Evolutionary conservation across 2,888 invertebrate species (phyloP), one percentile per base, ranked within the genome.

Genomic region (Steinernema hermaphroditum): DNA sequence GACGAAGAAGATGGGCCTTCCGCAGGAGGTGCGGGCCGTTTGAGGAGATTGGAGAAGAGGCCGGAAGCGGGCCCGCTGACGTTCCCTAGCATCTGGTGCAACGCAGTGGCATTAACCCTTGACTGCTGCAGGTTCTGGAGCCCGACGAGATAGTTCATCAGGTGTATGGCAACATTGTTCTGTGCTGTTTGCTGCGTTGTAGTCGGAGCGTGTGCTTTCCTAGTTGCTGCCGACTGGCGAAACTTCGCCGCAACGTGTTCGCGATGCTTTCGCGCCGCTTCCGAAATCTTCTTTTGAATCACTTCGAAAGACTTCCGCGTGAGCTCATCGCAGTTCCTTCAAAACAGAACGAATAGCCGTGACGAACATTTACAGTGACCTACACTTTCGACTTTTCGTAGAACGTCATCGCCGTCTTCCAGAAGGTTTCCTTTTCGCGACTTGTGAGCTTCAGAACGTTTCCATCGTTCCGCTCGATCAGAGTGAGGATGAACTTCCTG

Each of bases 371-470:
- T n/a, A n/a, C n/a, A n/a, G 62, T 4, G 32, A 62, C 8, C 32
- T 62, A 62, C 62, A 27, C 19, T 32, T 62, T 62, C 1, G 62
- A 9, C 27, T 62, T 62, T 14, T 62, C 62, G 32, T 16, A 14
- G 32, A 32, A 62, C 1, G 16, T 16, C 24, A 29, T 62, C 27
- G 62, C 62, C 14, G 62, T 62, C n/a, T 62, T 62, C 62, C 22
- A 32, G 14, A 62, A 62, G 16, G 62, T 62, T 2, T 62, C 62
- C 62, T 62, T 62, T 29, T 62, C 62, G 14, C 62, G 29, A 32
- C 34, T 62, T 16, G 62, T 32, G 2, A 62, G 62, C 32, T 62
- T 62, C 62, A 62, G 16, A 14, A 62, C 62, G 29, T 62, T 62
- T 32, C 32, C 62, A 9, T 62, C 62, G n/a, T 62, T 62, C 14